phyloP scores from a whole-genome alignment of 2,888 invertebrate genomes.

The Pogonocherus hispidulus region DNA sequence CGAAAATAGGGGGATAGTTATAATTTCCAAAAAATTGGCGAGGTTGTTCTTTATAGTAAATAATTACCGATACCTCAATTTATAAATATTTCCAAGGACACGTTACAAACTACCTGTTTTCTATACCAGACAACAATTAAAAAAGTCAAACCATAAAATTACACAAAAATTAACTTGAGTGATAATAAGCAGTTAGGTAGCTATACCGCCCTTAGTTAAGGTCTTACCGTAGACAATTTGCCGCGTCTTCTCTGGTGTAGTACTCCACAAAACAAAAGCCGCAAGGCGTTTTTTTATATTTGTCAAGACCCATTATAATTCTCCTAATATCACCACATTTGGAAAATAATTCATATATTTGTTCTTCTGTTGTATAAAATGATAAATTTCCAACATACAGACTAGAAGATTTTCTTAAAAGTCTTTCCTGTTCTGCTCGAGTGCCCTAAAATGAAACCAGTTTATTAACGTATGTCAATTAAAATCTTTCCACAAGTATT shows the following conservation, averaged over 20 bases:
- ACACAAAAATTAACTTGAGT: no score
- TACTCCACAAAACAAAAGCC: constrained; percentile 99
- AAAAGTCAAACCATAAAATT: no score
- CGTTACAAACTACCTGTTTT: no score
- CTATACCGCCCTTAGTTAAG: neutral
- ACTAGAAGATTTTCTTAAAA: constrained; percentile 82
- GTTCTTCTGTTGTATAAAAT: constrained; percentile 98
- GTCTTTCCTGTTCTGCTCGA: constrained; percentile 86
- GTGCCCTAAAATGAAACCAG: constrained; percentile 78
- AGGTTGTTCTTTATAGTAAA: no score
- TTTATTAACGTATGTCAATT: neutral
- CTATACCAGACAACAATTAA: no score
- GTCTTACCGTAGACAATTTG: constrained; percentile 81
- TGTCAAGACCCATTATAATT: constrained; percentile 98
- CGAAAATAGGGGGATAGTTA: no score
- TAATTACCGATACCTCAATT: no score
- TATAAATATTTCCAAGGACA: no score
- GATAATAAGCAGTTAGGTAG: no score
- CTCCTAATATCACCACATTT: constrained; percentile 95
- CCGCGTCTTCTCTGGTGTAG: constrained; percentile 81
- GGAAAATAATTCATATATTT: constrained; percentile 96
- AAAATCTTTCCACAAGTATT: constrained; percentile 40
- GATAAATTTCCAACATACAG: constrained; percentile 98
- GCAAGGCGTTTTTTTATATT: constrained; percentile 98
- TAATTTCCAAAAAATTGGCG: no score